These are phyloP conservation scores for Reinhardtius hippoglossoides DNA, from an alignment of 2,113 vertebrate species.

Conservation along the genomic window DNA sequence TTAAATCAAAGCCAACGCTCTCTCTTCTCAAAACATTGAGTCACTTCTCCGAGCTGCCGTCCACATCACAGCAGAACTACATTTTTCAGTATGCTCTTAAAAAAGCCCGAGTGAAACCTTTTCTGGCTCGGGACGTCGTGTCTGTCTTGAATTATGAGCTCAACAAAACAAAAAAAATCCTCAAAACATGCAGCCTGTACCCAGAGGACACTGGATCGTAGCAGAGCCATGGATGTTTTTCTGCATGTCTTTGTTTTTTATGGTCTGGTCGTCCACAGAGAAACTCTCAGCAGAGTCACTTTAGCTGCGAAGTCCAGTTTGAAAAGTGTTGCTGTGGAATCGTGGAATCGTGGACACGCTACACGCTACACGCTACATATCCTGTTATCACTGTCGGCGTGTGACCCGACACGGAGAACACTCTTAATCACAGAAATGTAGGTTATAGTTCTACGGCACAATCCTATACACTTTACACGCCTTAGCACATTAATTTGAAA, in stretches of 20 bases:
- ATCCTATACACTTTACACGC: not conserved
- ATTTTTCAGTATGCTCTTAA: constrained; percentile 59
- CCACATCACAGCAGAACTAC: constrained; percentile 40
- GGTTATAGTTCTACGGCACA: not conserved
- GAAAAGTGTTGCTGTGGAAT: constrained; percentile 9
- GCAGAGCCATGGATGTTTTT: constrained; percentile 53
- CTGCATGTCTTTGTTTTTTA: constrained; percentile 69
- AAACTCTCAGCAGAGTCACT: constrained; percentile 39
- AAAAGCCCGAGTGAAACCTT: constrained; percentile 68
- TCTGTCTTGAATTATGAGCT: constrained; percentile 85
- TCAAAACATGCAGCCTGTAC: constrained; percentile 75
- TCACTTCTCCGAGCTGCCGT: constrained; percentile 53
- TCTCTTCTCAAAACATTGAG: constrained; percentile 40
- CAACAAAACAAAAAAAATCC: constrained; percentile 80
- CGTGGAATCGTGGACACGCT: no score
- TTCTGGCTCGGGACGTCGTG: constrained; percentile 67
- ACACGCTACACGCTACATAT: not conserved
- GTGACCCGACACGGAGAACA: not conserved
- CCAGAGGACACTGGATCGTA: constrained; percentile 73
- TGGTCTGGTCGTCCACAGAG: constrained; percentile 25
- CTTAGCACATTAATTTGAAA: not conserved
- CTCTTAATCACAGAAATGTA: not conserved
- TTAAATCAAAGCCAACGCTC: constrained; percentile 55
- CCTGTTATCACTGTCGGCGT: not conserved
- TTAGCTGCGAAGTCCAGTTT: constrained; percentile 18